Evolutionary conservation across 2,113 vertebrate genomes (phyloP).

Genomic region (Rattus norvegicus): GRCr8 NC_086019.1:13857501-13858000

Average conservation of each 20-base stretch:
- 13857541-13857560: not conserved
- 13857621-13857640: constrained; percentile 23
- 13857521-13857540: not conserved
- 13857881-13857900: not conserved
- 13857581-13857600: not conserved
- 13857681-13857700: not conserved
- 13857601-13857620: constrained; percentile 10
- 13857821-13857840: not conserved
- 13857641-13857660: not conserved
- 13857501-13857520: not conserved
- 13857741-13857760: not conserved
- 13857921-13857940: not conserved
- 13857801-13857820: not conserved
- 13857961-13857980: not conserved
- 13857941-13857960: not conserved
- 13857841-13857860: not conserved
- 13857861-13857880: not conserved
- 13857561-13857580: not conserved
- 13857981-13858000: not conserved
- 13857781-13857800: not conserved
- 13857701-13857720: not conserved
- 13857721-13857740: not conserved
- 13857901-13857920: not conserved
- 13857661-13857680: not conserved
- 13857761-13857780: not conserved